These are phyloP conservation scores for Orientallactaga bullata DNA, from an alignment of 2,113 vertebrate species.

Conservation along the genomic window DNA sequence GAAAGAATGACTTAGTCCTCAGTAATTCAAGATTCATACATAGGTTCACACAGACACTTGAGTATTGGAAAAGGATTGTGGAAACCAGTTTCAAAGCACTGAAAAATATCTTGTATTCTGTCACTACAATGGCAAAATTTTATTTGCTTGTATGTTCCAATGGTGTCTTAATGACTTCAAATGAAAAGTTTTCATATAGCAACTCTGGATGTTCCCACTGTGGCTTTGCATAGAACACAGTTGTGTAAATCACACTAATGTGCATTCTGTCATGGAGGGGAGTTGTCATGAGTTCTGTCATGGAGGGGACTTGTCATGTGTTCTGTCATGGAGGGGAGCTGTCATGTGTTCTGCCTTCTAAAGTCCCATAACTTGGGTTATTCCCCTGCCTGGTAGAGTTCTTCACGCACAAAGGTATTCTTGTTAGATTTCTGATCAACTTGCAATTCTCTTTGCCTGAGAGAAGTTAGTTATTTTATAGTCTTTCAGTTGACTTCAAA, in stretches of 20 bases:
- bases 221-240: background rate
- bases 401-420: constrained; percentile 6
- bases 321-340: background rate
- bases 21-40: background rate
- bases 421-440: constrained; percentile 17
- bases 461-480: background rate
- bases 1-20: constrained; percentile 23
- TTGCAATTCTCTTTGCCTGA: background rate
- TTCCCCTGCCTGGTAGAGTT: background rate
- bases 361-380: background rate
- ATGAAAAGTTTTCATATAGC: background rate
- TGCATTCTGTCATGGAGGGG: background rate
- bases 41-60: background rate
- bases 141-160: background rate
- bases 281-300: background rate
- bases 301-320: background rate
- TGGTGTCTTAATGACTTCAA: constrained; percentile 12
- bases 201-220: background rate
- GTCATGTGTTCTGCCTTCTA: background rate
- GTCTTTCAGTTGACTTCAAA: background rate
- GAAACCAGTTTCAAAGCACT: constrained; percentile 10
- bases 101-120: background rate
- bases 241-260: background rate
- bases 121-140: background rate
- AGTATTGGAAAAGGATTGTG: background rate